A percentile compares a stretch with the other conserved stretches of the same genome.
phyloP scores from a whole-genome alignment of 1,140 invertebrate species.

The Brachionus angularis region DNA sequence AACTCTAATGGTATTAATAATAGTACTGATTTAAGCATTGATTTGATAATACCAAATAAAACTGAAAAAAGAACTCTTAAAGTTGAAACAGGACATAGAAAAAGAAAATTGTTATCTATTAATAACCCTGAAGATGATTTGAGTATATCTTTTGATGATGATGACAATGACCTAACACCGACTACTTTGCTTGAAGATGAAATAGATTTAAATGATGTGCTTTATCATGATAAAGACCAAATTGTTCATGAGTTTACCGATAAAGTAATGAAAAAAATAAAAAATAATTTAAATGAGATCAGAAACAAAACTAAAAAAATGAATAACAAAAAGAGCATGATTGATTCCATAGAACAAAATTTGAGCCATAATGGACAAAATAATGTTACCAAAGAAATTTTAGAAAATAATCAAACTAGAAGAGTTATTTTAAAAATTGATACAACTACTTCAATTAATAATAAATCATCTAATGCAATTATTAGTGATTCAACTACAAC shows the following conservation, averaged over 20 bases:
- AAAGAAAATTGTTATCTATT: background rate
- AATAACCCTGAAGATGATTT: slow-evolving; percentile 14
- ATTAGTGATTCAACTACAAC: too few relatives aligned
- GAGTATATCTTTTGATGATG: slow-evolving; percentile 4
- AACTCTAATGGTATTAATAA: too few relatives aligned
- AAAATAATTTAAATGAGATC: background rate
- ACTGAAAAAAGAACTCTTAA: background rate
- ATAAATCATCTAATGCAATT: too few relatives aligned
- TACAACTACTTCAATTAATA: too few relatives aligned
- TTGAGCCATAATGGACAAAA: slow-evolving; percentile 5
- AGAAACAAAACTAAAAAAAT: background rate
- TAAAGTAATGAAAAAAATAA: background rate
- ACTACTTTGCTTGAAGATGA: slow-evolving; percentile 6
- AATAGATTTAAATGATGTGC: slow-evolving; percentile 14
- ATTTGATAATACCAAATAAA: too few relatives aligned
- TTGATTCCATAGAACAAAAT: slow-evolving; percentile 13
- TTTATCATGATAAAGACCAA: slow-evolving; percentile 21
- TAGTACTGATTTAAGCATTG: too few relatives aligned
- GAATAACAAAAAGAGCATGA: too few relatives aligned
- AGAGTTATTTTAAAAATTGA: too few relatives aligned
- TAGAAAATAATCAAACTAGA: background rate
- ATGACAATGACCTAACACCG: slow-evolving; percentile 1
- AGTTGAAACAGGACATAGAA: background rate
- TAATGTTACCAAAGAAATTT: slow-evolving; percentile 5
- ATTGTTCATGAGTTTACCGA: slow-evolving; percentile 21